These are phyloP conservation scores for Oeneis ivallda DNA, from an alignment of 2,888 invertebrate genomes.

Conservation along the genomic window DNA sequence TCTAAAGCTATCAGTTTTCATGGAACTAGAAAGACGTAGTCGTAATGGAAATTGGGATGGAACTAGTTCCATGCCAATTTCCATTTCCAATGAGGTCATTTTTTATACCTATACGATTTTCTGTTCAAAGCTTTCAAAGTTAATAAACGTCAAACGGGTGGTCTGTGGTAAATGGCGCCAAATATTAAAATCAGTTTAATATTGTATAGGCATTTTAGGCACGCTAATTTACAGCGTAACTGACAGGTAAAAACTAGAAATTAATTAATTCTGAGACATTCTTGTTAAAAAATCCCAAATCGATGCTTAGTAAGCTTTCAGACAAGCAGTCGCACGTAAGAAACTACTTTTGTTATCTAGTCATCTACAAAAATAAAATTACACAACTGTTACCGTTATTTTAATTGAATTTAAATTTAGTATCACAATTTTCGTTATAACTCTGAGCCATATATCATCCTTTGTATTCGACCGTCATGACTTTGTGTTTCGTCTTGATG, in stretches of 20 bases:
- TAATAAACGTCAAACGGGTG: too few relatives aligned
- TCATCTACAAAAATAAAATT: slow-evolving; percentile 39
- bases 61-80: too few relatives aligned
- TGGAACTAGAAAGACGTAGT: too few relatives aligned
- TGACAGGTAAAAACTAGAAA: too few relatives aligned
- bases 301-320: not conserved
- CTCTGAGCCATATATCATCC: slow-evolving; percentile 53
- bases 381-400: slow-evolving; percentile 36
- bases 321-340: not conserved
- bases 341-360: not conserved
- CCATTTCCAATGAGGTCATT: too few relatives aligned
- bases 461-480: slow-evolving; percentile 82
- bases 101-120: too few relatives aligned
- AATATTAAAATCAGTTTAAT: not conserved
- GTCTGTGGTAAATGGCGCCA: slow-evolving; percentile 13
- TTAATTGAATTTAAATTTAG: slow-evolving; percentile 58
- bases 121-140: too few relatives aligned
- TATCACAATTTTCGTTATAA: slow-evolving; percentile 65
- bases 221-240: too few relatives aligned
- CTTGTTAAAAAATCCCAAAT: not conserved
- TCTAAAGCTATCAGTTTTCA: too few relatives aligned
- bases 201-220: too few relatives aligned
- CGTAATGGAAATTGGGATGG: too few relatives aligned
- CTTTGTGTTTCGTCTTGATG: slow-evolving; percentile 77
- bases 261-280: not conserved